These are phyloP conservation scores for Anastrepha obliqua DNA, from an alignment of 1,140 invertebrate genomes.

Conservation along the genomic window DNA sequence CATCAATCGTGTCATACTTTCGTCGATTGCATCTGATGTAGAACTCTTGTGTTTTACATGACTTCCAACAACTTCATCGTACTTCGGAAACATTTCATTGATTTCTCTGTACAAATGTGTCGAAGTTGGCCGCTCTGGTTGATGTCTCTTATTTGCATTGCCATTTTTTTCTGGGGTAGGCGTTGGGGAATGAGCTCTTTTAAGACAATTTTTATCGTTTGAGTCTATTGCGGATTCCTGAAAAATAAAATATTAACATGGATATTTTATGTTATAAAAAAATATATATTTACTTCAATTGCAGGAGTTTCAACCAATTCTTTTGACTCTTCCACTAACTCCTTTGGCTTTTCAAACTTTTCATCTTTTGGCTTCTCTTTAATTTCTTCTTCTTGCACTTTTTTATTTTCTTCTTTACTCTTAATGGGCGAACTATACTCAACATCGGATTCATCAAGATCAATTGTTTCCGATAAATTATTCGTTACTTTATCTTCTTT, in stretches of 20 bases:
- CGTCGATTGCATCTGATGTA: conserved; percentile 77
- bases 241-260: too few relatives aligned
- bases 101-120: conserved; percentile 55
- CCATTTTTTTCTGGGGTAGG: not conserved
- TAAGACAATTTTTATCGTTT: not conserved
- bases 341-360: not conserved
- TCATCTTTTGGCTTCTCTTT: not conserved
- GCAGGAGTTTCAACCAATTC: not conserved
- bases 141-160: conserved; percentile 25
- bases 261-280: not conserved
- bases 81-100: conserved; percentile 56
- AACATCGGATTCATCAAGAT: conserved; percentile 16
- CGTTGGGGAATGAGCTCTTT: not conserved
- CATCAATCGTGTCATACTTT: conserved; percentile 77
- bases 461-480: conserved; percentile 23
- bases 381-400: not conserved
- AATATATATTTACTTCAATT: too few relatives aligned
- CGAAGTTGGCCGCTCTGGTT: not conserved
- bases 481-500: conserved; percentile 2
- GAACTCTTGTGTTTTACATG: conserved; percentile 43
- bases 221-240: not conserved
- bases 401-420: not conserved
- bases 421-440: not conserved
- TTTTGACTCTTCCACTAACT: not conserved
- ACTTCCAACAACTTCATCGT: conserved; percentile 42